Conservation (phyloP, 2,797 vertebrate species). For the Gymnothorax reevesii region DNA sequence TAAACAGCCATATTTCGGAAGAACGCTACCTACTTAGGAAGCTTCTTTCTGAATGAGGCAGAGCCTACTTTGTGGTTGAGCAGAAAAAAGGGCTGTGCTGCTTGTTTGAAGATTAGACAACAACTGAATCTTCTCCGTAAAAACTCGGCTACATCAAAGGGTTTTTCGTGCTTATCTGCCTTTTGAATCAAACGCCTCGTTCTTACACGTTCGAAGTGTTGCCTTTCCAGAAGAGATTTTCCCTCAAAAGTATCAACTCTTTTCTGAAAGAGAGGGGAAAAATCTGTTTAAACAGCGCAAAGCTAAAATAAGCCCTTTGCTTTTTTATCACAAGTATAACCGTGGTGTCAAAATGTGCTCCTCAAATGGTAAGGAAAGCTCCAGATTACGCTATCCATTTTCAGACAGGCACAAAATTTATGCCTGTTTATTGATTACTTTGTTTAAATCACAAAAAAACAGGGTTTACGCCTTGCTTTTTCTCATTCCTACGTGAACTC, state of each 20-base stretch:
- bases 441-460: constrained; percentile 43
- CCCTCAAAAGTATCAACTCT: not conserved
- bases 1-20: too few species aligned
- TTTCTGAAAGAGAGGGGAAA: not conserved
- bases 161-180: constrained; percentile 4
- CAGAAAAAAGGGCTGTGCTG: not conserved
- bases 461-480: constrained; percentile 55
- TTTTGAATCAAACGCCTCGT: constrained; percentile 14
- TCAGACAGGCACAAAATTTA: not conserved
- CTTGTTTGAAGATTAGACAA: constrained; percentile 19
- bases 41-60: too few species aligned
- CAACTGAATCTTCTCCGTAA: constrained; percentile 8
- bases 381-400: constrained; percentile 27
- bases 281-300: not conserved
- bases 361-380: not conserved
- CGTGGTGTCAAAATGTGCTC: constrained; percentile 40
- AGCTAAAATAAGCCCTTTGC: constrained; percentile 37
- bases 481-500: constrained; percentile 64
- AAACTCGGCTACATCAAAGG: not conserved
- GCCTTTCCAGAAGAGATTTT: constrained; percentile 22
- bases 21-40: too few species aligned
- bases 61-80: not conserved
- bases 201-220: not conserved
- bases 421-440: constrained; percentile 42
- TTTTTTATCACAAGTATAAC: constrained; percentile 59